A percentile compares a stretch with the other conserved stretches of the same genome.
These are phyloP conservation scores for Cryptus armator DNA, from an alignment of 2,888 invertebrate genomes.

Conservation along the genomic window DNA sequence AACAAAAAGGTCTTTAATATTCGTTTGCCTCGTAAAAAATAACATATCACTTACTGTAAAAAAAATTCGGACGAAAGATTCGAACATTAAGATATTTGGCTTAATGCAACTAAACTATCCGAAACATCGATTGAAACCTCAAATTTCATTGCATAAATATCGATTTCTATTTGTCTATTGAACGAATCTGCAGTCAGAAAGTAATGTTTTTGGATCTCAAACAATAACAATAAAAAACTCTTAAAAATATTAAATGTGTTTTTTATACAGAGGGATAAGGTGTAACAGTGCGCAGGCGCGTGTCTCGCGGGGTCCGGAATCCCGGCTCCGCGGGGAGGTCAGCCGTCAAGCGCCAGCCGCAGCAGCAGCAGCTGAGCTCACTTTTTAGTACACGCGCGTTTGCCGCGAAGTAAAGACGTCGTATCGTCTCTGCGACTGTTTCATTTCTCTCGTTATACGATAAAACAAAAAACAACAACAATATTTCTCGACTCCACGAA, in stretches of 20 bases:
- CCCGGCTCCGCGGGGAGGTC: constrained; percentile 60
- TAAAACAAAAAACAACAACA: background rate
- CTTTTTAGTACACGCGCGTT: constrained; percentile 68
- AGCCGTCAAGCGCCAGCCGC: constrained; percentile 69
- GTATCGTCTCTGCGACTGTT: background rate
- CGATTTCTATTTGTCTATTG: too few species aligned
- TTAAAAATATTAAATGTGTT: background rate
- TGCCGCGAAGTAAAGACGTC: constrained; percentile 56
- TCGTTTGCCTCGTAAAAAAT: too few species aligned
- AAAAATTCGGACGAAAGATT: too few species aligned
- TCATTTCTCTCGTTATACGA: background rate
- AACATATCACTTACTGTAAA: too few species aligned
- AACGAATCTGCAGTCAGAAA: background rate
- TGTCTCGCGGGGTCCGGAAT: constrained; percentile 37
- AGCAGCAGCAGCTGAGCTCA: constrained; percentile 61
- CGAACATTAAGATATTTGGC: too few species aligned
- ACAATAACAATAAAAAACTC: background rate
- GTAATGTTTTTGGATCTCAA: background rate
- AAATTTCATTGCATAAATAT: too few species aligned
- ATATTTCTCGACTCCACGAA: background rate
- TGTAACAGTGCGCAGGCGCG: constrained; percentile 62
- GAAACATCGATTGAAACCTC: too few species aligned
- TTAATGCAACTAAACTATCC: too few species aligned
- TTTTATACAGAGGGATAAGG: background rate
- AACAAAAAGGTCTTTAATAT: too few species aligned